Conservation (phyloP, 2,888 invertebrate species). For the Notodonta dromedarius region DNA sequence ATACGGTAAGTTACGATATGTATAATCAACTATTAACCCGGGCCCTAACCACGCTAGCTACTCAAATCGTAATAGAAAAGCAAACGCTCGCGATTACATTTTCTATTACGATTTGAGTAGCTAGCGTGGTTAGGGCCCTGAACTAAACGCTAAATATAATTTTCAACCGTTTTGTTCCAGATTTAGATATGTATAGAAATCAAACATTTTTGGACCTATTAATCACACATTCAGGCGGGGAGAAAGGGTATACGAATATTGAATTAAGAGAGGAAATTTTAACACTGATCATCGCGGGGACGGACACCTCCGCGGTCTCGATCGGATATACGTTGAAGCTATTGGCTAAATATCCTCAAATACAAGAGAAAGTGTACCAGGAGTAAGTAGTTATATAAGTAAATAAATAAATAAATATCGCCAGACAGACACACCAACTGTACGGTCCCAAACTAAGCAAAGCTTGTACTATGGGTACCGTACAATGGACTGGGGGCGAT, state of each 20-base stretch:
- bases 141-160: background rate
- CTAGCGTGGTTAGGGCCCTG: too few species aligned
- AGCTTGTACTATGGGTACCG: too few species aligned
- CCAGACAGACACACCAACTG: too few species aligned
- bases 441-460: too few species aligned
- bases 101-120: too few species aligned
- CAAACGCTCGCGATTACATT: too few species aligned
- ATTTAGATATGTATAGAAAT: constrained; percentile 54
- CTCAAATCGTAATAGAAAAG: too few species aligned
- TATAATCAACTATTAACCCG: too few species aligned
- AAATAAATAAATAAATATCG: too few species aligned
- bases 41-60: too few species aligned
- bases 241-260: constrained; percentile 72
- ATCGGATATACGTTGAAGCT: constrained; percentile 68
- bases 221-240: constrained; percentile 73
- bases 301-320: constrained; percentile 74
- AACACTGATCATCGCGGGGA: constrained; percentile 82
- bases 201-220: constrained; percentile 82
- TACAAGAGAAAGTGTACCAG: constrained; percentile 67
- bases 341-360: constrained; percentile 68
- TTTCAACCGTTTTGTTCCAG: constrained; percentile 39
- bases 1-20: constrained; percentile 45
- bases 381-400: constrained; percentile 57
- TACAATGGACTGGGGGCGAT: too few species aligned
- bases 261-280: constrained; percentile 83